These are phyloP conservation scores for Acanthis flammea DNA, from an alignment of 2,797 vertebrate genomes.

Conservation along the genomic window DNA sequence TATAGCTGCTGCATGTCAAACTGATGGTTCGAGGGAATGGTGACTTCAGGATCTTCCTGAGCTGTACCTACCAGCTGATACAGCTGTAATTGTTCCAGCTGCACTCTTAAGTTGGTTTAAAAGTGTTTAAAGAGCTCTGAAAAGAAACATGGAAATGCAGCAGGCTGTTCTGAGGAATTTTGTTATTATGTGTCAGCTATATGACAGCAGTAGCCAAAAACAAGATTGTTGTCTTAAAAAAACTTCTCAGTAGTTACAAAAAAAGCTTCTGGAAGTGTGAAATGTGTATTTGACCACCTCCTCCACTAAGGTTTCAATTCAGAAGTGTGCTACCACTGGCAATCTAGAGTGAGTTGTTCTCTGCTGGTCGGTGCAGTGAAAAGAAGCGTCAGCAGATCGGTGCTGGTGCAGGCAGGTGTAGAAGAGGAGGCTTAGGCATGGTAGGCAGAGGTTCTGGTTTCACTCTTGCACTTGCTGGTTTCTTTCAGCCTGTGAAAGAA, in stretches of 20 bases:
- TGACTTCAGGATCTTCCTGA: background rate
- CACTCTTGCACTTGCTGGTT: background rate
- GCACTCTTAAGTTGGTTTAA: background rate
- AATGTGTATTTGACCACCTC: background rate
- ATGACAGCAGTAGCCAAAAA: background rate
- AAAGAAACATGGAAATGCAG: background rate
- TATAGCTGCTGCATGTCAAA: background rate
- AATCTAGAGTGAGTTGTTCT: accelerated
- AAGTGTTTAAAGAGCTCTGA: background rate
- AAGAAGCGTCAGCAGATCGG: background rate
- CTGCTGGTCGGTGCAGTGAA: background rate
- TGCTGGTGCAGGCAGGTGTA: accelerated
- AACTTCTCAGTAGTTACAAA: background rate
- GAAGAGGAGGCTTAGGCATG: background rate
- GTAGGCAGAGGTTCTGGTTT: background rate
- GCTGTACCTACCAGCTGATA: background rate
- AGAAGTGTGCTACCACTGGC: background rate
- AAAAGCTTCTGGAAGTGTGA: background rate
- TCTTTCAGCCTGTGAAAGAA: background rate
- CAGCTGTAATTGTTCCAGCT: background rate
- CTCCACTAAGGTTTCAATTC: background rate
- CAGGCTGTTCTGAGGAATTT: background rate
- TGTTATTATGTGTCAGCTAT: background rate
- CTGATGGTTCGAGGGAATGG: background rate
- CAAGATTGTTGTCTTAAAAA: background rate